Evolutionary conservation across 2,797 vertebrate genomes (phyloP).

Genomic region (Lacerta bilineata): DNA sequence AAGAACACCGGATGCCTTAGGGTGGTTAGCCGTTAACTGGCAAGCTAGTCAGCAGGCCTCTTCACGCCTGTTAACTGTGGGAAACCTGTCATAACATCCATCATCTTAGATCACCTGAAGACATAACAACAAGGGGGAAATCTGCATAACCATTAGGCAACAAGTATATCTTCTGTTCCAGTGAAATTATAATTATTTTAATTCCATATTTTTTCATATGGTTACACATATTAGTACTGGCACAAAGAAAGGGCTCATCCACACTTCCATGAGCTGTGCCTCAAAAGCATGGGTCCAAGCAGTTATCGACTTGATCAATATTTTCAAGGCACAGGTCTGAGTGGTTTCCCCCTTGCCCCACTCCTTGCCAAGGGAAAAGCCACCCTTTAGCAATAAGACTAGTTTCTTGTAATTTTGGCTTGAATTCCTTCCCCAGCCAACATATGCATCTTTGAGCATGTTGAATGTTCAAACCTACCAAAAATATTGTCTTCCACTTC

Average conservation of each 20-base stretch:
- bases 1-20: conserved; percentile 29
- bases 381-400: too few relatives aligned
- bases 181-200: conserved; percentile 58
- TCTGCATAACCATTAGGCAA: conserved; percentile 41
- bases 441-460: too few relatives aligned
- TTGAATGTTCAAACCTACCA: too few relatives aligned
- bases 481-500: too few relatives aligned
- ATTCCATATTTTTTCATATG: conserved; percentile 54
- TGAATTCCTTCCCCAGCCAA: too few relatives aligned
- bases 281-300: too few relatives aligned
- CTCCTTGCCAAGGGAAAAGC: too few relatives aligned
- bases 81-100: conserved; percentile 59
- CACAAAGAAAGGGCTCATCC: conserved; percentile 46
- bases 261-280: too few relatives aligned
- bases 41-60: neutral
- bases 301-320: too few relatives aligned
- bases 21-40: conserved; percentile 41
- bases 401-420: too few relatives aligned
- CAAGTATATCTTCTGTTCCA: conserved; percentile 55
- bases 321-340: too few relatives aligned
- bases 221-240: conserved; percentile 52
- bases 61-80: conserved; percentile 10
- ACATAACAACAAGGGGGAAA: conserved; percentile 56
- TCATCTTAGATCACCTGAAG: conserved; percentile 63
- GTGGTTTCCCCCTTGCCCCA: too few relatives aligned